These are phyloP conservation scores for Scaptomyza montana DNA, from an alignment of 1,140 invertebrate species.

Conservation along the genomic window DNA sequence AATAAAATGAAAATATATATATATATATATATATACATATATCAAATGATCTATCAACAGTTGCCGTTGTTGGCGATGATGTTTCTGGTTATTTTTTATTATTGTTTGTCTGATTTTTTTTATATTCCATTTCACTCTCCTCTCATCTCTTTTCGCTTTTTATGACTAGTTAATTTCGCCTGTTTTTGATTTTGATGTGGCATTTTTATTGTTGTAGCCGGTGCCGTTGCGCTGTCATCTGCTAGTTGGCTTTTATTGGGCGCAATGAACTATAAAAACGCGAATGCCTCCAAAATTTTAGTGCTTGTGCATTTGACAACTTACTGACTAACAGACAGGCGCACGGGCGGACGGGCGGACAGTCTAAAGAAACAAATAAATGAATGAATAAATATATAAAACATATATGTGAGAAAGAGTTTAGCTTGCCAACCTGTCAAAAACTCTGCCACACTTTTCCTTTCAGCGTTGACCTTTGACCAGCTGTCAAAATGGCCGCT, in stretches of 20 bases:
- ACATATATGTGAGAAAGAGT: background rate
- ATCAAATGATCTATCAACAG: constrained; percentile 76
- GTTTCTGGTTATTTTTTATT: constrained; percentile 18
- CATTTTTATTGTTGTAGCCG: constrained; percentile 58
- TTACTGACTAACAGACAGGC: constrained; percentile 36
- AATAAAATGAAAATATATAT: constrained; percentile 21
- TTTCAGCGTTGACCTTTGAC: constrained; percentile 72
- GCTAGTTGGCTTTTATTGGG: constrained; percentile 45
- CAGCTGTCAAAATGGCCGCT: constrained; percentile 74
- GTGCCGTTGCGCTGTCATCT: constrained; percentile 26
- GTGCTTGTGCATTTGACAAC: constrained; percentile 68
- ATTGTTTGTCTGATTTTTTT: constrained; percentile 6
- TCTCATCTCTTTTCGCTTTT: constrained; percentile 45
- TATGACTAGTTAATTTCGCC: constrained; percentile 77
- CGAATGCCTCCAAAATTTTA: constrained; percentile 52
- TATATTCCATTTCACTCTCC: background rate
- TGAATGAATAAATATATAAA: constrained; percentile 43
- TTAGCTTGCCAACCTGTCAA: constrained; percentile 64
- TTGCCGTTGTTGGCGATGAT: constrained; percentile 68
- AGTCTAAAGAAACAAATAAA: constrained; percentile 19
- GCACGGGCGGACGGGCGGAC: constrained; percentile 8
- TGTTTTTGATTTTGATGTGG: constrained; percentile 75
- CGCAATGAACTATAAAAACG: constrained; percentile 76
- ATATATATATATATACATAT: constrained; percentile 29
- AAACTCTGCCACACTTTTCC: constrained; percentile 63